Evolutionary conservation across 2,113 vertebrate genomes (phyloP), one percentile per base, ranked within the genome.

Genomic region (Leiothrix lutea): DNA sequence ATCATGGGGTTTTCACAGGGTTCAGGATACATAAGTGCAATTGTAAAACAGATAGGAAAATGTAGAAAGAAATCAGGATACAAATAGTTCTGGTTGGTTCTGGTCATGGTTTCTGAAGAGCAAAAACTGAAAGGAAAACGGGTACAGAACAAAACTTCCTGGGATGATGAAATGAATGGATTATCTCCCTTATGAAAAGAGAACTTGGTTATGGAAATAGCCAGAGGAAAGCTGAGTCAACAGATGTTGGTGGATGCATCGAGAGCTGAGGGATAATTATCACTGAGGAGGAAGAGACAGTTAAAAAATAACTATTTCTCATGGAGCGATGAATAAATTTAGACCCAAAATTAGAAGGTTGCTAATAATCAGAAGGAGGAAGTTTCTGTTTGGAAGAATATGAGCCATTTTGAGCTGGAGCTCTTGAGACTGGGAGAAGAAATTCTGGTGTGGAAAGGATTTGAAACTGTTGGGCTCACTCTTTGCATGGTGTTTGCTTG

Each of bases 51-150:
- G 16, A 22, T 26, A 33, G 60, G 44, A 57, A 83, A 72, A 53
- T n/a, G 11, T 1, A 48, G 8, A 8, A 51, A 70, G 28, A 60
- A 35, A 14, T 54, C 26, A 22, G 45, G 53, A 69, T 21, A 15
- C 0, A 1, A 25, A 9, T 20, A 38, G 25, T 50, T 83, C 21
- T 78, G 47, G 12, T 54, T 64, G 2, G 1, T n/a, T n/a, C n/a
- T n/a, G n/a, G n/a, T n/a, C n/a, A n/a, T n/a, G n/a, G n/a, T 28
- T 91, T 42, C 51, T 78, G 35, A 86, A 62, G 56, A 90, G 80
- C 9, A 17, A 53, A 9, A 70, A 62, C 36, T 35, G 1, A 45
- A n/a, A 74, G 45, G 28, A 66, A 58, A 84, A 19, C 1, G 25
- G 31, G 61, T 33, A 17, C 8, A 80, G 33, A 70, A 38, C 13